Base-by-base conservation (phyloP, 2,113 vertebrate genomes). In the Coracopsis vasa region DNA sequence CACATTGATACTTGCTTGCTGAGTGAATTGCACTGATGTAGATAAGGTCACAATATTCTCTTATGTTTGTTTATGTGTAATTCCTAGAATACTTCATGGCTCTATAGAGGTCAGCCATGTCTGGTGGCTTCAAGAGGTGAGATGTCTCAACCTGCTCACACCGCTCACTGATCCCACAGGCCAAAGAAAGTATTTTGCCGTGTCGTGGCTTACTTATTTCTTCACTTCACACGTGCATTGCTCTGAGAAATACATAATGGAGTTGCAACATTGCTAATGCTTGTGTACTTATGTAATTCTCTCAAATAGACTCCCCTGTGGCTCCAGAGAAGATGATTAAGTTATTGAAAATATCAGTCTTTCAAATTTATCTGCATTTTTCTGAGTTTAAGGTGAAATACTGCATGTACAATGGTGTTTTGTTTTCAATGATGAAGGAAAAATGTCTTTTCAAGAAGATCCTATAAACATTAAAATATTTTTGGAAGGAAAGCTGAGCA, bases 41-140 rank as follows among this genome's bases (percentile, higher is more conserved):
- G 62, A 24, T 31, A 25, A 23, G 37, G 28, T 16, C 44, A 39
- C 0, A 0, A n/a, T 35, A 2, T 3, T 62, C 13, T 75, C 27
- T 75, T 20, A 1, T 17, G 19, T 48, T 78, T 53, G 41, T 42
- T 66, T 90, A 13, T 7, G 12, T 51, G 13, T 24, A 42, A 35
- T 53, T 88, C 64, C 42, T 37, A 11, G 39, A 44, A 9, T 6
- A n/a, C 35, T 14, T 73, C 15, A 1, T 48, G n/a, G 5, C 75
- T 17, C 5, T 70, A 0, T 4, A 45, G 75, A 48, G 41, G 19
- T 11, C 37, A 73, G 10, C 35, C 60, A 25, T 61, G 13, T 18
- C 42, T 56, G 64, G 16, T 73, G 60, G 15, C 83, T 74, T 80
- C 77, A 54, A 48, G 41, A 65, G 33, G 14, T 0, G 6, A 21